phyloP scores from a whole-genome alignment of 2,888 invertebrate genomes.

The Tenodera sinensis region DNA sequence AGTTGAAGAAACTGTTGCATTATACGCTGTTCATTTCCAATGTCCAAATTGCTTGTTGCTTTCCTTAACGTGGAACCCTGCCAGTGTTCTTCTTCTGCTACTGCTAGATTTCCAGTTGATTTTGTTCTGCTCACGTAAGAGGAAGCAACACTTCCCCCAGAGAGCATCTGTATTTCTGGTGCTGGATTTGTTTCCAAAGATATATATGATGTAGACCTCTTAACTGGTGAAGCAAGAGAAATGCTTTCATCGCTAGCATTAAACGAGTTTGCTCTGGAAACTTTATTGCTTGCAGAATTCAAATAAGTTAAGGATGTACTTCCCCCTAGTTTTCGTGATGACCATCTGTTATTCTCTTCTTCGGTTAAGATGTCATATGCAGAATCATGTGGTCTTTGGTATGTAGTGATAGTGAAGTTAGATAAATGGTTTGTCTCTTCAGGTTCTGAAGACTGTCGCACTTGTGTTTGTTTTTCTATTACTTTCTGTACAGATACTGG shows the following conservation, averaged over 20 bases:
- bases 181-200: constrained; percentile 36
- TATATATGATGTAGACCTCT: constrained; percentile 48
- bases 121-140: constrained; percentile 16
- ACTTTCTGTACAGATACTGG: constrained; percentile 30
- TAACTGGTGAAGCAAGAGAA: constrained; percentile 38
- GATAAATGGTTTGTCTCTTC: constrained; percentile 34
- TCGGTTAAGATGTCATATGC: constrained; percentile 16
- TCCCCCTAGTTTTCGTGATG: not conserved
- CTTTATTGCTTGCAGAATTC: not conserved
- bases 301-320: not conserved
- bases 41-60: not conserved
- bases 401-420: constrained; percentile 38
- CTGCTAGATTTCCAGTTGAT: constrained; percentile 23
- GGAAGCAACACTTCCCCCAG: not conserved
- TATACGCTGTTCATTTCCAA: not conserved
- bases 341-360: not conserved
- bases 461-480: constrained; percentile 38
- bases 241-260: not conserved
- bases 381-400: constrained; percentile 29
- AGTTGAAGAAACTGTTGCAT: constrained; percentile 33
- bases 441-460: constrained; percentile 40
- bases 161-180: not conserved
- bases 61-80: not conserved
- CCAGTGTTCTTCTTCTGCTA: not conserved
- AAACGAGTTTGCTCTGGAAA: constrained; percentile 13